Base-by-base conservation (phyloP, 2,797 vertebrate genomes). In the Diglossa cyanea region DNA sequence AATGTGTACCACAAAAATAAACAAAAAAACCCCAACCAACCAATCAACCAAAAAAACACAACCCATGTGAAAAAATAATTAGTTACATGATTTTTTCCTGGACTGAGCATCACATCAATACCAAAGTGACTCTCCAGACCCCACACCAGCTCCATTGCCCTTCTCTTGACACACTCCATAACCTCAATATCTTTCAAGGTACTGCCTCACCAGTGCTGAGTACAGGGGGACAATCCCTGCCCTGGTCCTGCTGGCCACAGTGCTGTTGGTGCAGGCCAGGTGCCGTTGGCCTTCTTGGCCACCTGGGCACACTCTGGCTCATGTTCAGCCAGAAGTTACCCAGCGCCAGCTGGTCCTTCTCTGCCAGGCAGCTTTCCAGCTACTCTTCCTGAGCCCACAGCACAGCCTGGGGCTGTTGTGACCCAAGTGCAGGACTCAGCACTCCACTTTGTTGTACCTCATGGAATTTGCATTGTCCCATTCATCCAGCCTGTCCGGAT, bases 151-250 rank as follows among this genome's bases (percentile, higher is more conserved):
- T 35, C 12, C 10, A 6, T 4, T 26, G 24, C 6, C 12, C 45
- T 40, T 35, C 20, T 74, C 33, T 31, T 30, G 40, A 53, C 17
- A 13, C 4, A 17, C 3, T 5, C 14, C 11, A 66, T 33, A 3
- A 23, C 15, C 17, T 40, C 40, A 23, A 4, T 11, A 25, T 19
- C 30, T 7, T 12, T 39, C 2, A 2, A 53, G 20, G 20, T 21
- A 2, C 7, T 3, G 33, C 15, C 10, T 53, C 53, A 47, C 9
- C 33, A 19, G 11, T 7, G 17, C n/a, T 2, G 4, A 30, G 44
- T 25, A 7, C 28, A 39, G 19, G 6, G 4, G 17, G 4, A 45
- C 17, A 25, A 6, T 31, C 11, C 0, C 11, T 30, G 13, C 24
- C 51, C 66, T 21, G 24, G 2, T 39, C 45, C 20, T 60, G 17